Conservation (phyloP, 2,888 invertebrate genomes). For the Melipona beecheii region DNA sequence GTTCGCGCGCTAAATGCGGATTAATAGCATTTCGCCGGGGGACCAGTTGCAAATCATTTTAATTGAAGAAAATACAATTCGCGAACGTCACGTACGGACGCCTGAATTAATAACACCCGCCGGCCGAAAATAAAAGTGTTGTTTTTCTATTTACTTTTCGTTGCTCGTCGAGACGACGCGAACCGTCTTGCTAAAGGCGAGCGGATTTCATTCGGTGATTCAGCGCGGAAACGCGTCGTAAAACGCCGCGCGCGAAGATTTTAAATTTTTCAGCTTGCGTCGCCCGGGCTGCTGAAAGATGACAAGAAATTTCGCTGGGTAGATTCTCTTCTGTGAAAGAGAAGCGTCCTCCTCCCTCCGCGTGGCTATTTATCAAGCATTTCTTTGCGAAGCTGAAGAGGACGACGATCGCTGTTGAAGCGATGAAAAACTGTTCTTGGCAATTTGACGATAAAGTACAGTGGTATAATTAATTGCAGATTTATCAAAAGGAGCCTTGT, state of each 20-base stretch:
- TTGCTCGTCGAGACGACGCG: background rate
- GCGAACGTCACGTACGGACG: background rate
- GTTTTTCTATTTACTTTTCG: background rate
- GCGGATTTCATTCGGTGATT: background rate
- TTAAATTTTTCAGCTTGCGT: slow-evolving; percentile 9
- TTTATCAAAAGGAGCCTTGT: no score
- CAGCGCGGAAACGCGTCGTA: background rate
- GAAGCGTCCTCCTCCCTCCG: background rate
- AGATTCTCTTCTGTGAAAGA: background rate
- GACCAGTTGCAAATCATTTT: background rate
- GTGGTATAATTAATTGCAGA: no score
- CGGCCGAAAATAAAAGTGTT: background rate
- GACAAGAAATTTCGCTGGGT: slow-evolving; percentile 12
- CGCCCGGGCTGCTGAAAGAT: no score
- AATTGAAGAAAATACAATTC: slow-evolving; percentile 9
- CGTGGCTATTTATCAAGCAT: no score
- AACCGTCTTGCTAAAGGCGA: slow-evolving; percentile 13
- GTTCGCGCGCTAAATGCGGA: background rate
- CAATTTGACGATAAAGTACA: background rate
- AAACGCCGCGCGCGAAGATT: slow-evolving; percentile 2
- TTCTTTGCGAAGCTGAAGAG: background rate
- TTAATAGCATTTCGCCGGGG: background rate
- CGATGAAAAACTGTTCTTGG: no score
- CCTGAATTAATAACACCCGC: background rate
- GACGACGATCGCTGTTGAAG: no score